Conservation (phyloP, 2,797 vertebrate species). For the Mormyrops attenuatus region DNA sequence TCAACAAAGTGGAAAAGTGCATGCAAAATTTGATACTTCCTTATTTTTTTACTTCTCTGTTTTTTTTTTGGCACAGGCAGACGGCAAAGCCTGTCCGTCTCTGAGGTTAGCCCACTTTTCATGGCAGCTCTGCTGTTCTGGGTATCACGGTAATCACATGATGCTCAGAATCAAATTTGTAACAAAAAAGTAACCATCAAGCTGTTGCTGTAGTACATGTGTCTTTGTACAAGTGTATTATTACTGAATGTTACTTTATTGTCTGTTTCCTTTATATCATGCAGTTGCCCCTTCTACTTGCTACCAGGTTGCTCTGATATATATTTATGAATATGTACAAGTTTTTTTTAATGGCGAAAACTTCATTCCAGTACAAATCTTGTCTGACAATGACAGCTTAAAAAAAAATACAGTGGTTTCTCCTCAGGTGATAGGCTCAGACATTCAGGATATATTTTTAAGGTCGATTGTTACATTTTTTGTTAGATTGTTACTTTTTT, state of each 20-base stretch:
- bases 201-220: slow-evolving; percentile 68
- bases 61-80: slow-evolving; percentile 63
- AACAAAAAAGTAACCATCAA: slow-evolving; percentile 72
- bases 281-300: slow-evolving; percentile 45
- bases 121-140: slow-evolving; percentile 64
- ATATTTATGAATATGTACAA: slow-evolving; percentile 49
- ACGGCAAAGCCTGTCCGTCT: slow-evolving; percentile 57
- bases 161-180: slow-evolving; percentile 69
- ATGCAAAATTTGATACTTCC: slow-evolving; percentile 77
- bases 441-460: slow-evolving; percentile 75
- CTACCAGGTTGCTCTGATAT: slow-evolving; percentile 66
- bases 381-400: slow-evolving; percentile 50
- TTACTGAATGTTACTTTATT: slow-evolving; percentile 30
- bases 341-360: slow-evolving; percentile 39
- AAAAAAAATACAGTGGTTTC: slow-evolving; percentile 43
- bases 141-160: slow-evolving; percentile 73
- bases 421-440: slow-evolving; percentile 58
- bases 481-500: slow-evolving; percentile 49
- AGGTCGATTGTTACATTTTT: slow-evolving; percentile 48
- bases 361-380: slow-evolving; percentile 62
- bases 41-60: slow-evolving; percentile 34
- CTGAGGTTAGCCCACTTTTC: slow-evolving; percentile 62
- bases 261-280: slow-evolving; percentile 44
- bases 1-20: slow-evolving; percentile 79
- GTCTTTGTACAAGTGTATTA: slow-evolving; percentile 61